A percentile compares a stretch with the other conserved stretches of the same genome.
Conservation (phyloP, 2,113 vertebrate genomes). For the Thunnus thynnus region DNA sequence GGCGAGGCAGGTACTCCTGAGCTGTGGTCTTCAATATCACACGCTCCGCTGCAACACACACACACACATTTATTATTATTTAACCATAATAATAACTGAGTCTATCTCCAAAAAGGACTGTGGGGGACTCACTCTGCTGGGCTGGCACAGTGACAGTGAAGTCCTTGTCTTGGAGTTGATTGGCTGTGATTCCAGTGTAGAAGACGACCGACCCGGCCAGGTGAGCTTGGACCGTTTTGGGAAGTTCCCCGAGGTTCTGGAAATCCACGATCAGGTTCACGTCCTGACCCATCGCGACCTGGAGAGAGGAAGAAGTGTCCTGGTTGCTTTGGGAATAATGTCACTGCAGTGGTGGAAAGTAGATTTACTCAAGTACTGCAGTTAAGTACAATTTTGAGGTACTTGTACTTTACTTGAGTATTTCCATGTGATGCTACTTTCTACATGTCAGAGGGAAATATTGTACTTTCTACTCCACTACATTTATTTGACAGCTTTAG, state of each 20-base stretch:
- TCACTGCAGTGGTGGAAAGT: too few species aligned
- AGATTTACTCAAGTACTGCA: too few species aligned
- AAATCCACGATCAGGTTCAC: constrained; percentile 86
- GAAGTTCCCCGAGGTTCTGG: constrained; percentile 77
- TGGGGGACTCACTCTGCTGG: constrained; percentile 57
- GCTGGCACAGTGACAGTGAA: constrained; percentile 19
- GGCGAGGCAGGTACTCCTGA: constrained; percentile 84
- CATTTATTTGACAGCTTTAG: too few species aligned
- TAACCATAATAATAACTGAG: neutral
- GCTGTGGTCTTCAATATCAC: constrained; percentile 76
- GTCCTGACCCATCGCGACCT: constrained; percentile 79
- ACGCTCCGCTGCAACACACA: constrained; percentile 73
- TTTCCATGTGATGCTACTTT: too few species aligned
- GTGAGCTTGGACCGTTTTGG: constrained; percentile 66
- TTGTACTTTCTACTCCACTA: too few species aligned
- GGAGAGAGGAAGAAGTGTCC: constrained; percentile 24
- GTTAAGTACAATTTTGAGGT: too few species aligned
- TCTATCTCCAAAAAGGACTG: neutral
- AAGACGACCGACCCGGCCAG: constrained; percentile 84
- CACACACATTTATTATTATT: neutral
- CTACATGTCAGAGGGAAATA: too few species aligned
- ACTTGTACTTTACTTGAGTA: too few species aligned
- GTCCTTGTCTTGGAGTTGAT: constrained; percentile 79
- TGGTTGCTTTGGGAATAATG: too few species aligned
- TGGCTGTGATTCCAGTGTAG: constrained; percentile 89